These are phyloP conservation scores for Branchellion lobata DNA, from an alignment of 2,888 invertebrate genomes.

Conservation along the genomic window DNA sequence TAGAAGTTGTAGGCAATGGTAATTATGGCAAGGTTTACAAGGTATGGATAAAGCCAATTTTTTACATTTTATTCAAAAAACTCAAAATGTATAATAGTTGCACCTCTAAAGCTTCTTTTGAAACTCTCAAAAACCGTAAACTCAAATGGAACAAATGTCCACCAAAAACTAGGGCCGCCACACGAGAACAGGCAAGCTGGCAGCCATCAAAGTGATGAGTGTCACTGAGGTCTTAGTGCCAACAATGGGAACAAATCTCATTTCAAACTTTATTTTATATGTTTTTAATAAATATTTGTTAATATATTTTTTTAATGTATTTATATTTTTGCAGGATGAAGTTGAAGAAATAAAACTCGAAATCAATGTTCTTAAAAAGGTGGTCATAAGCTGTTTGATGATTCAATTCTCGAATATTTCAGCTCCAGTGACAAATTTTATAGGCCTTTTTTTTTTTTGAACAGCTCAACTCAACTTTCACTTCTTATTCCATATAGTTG, in stretches of 20 bases:
- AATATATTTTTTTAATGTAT: neutral
- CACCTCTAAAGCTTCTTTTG: neutral
- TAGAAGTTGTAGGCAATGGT: conserved; percentile 99
- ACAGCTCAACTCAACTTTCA: too few species aligned
- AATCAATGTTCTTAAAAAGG: conserved; percentile 96
- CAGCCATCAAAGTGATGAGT: conserved; percentile 99
- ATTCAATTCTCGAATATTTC: too few species aligned
- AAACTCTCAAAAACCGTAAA: neutral
- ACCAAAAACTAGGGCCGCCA: conserved; percentile 88
- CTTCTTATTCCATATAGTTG: too few species aligned
- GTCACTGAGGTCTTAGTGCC: conserved; percentile 82
- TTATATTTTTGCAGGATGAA: conserved; percentile 72
- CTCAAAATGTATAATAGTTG: neutral
- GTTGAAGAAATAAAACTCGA: conserved; percentile 99
- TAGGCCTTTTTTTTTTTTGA: too few species aligned
- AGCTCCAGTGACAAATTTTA: too few species aligned
- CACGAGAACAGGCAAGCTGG: conserved; percentile 98
- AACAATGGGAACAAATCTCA: neutral
- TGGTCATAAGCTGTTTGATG: too few species aligned
- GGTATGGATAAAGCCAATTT: conserved; percentile 66
- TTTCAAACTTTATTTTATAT: neutral
- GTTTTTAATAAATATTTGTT: neutral
- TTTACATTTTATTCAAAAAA: neutral
- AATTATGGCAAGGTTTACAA: conserved; percentile 99
- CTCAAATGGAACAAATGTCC: too few species aligned